Conservation (phyloP, 1,140 invertebrate species). For the Trichoplusia ni region DNA sequence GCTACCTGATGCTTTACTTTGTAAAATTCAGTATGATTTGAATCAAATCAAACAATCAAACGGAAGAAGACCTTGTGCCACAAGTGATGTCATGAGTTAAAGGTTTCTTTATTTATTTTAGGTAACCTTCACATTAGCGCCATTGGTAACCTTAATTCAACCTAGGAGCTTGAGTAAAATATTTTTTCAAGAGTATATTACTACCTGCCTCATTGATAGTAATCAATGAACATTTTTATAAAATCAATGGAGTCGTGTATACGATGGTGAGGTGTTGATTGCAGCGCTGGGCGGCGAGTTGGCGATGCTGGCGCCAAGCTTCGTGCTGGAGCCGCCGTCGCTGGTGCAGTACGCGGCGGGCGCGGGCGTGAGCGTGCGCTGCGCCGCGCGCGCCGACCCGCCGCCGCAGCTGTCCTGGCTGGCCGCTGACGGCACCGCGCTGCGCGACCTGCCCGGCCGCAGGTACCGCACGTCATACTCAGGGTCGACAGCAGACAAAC, state of each 20-base stretch:
- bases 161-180: too few relatives aligned
- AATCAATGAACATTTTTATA: not conserved
- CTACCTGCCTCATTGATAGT: too few relatives aligned
- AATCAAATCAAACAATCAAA: too few relatives aligned
- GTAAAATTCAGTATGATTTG: too few relatives aligned
- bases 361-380: slow-evolving; percentile 49
- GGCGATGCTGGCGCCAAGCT: slow-evolving; percentile 43
- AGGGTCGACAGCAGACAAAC: too few relatives aligned
- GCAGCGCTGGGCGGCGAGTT: slow-evolving; percentile 10
- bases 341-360: slow-evolving; percentile 46
- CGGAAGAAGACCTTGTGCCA: too few relatives aligned
- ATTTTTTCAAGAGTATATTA: too few relatives aligned
- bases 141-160: too few relatives aligned
- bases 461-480: slow-evolving; percentile 33
- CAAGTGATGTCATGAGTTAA: not conserved
- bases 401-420: slow-evolving; percentile 56
- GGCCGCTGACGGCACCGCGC: slow-evolving; percentile 47
- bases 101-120: too few relatives aligned
- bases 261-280: not conserved
- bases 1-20: too few relatives aligned
- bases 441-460: slow-evolving; percentile 44
- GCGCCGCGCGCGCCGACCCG: slow-evolving; percentile 52
- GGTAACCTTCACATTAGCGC: too few relatives aligned
- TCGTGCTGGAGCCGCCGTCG: slow-evolving; percentile 53
- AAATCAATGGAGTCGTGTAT: not conserved